Evolutionary conservation across 2,113 vertebrate species (phyloP).

Genomic region (Pyxicephalus adspersus): DNA sequence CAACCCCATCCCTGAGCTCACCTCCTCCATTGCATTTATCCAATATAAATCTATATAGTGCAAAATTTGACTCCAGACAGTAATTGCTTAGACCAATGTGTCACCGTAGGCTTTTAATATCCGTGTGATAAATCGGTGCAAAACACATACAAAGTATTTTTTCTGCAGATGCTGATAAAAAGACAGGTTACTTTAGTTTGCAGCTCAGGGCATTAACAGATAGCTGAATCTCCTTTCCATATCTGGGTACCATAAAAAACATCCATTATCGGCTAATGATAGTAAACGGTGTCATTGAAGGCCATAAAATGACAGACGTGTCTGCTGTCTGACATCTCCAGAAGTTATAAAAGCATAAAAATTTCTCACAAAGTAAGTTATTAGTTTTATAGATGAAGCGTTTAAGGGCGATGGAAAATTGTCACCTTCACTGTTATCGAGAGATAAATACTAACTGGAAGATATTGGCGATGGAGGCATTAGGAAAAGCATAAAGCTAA

Average conservation of each 20-base stretch:
- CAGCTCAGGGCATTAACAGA: neutral
- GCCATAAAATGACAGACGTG: constrained; percentile 16
- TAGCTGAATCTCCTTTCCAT: neutral
- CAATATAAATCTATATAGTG: no score
- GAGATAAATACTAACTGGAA: no score
- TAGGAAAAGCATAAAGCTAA: neutral
- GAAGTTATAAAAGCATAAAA: constrained; percentile 1
- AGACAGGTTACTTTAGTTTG: neutral
- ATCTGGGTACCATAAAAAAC: neutral
- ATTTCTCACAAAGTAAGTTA: constrained; percentile 7
- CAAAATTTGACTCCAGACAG: no score
- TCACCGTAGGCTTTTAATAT: no score
- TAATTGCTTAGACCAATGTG: no score
- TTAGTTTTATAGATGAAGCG: constrained; percentile 20
- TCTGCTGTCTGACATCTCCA: constrained; percentile 25
- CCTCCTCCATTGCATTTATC: no score
- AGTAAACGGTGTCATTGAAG: constrained; percentile 8
- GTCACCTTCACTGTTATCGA: no score
- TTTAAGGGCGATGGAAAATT: no score
- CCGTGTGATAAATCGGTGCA: neutral
- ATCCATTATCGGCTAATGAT: constrained; percentile 19
- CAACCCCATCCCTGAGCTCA: no score
- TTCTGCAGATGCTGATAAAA: neutral
- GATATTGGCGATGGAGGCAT: no score
- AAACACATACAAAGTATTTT: neutral